These are phyloP conservation scores for Heliconius hermathena DNA, from an alignment of 1,140 invertebrate species.

Conservation along the genomic window DNA sequence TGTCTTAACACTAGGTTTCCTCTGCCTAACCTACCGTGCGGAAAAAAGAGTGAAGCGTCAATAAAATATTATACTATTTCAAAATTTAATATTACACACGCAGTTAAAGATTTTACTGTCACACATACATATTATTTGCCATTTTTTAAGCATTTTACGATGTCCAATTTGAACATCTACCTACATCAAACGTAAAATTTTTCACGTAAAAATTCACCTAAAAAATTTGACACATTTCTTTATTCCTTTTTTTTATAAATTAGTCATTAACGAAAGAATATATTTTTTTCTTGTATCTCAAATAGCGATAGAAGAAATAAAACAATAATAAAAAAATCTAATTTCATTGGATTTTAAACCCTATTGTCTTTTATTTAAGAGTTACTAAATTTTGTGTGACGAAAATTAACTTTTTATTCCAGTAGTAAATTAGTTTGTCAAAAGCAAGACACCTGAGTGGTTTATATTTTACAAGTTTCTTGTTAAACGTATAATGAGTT, in stretches of 20 bases:
- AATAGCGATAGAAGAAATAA: slow-evolving; percentile 40
- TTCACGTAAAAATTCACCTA: background rate
- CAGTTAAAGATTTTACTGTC: background rate
- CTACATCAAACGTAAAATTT: background rate
- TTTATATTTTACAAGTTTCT: slow-evolving; percentile 54
- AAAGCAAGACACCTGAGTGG: slow-evolving; percentile 59
- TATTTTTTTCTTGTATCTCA: slow-evolving; percentile 46
- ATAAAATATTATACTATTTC: background rate
- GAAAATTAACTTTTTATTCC: slow-evolving; percentile 18
- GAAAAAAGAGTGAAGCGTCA: too few relatives aligned
- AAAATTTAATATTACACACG: background rate
- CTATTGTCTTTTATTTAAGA: background rate
- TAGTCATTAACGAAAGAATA: slow-evolving; percentile 52
- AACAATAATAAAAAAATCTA: background rate
- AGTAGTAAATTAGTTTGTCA: slow-evolving; percentile 62
- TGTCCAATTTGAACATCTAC: background rate
- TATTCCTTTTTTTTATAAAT: slow-evolving; percentile 42
- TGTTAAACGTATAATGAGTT: slow-evolving; percentile 56
- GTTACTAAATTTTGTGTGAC: background rate
- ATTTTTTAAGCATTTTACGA: slow-evolving; percentile 1
- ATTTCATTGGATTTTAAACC: background rate
- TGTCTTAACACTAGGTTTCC: background rate
- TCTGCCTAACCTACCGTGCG: too few relatives aligned
- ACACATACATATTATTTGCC: background rate
- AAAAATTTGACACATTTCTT: slow-evolving; percentile 23